Conservation (phyloP, 1,140 invertebrate species). For the Ceratina australensis region DNA sequence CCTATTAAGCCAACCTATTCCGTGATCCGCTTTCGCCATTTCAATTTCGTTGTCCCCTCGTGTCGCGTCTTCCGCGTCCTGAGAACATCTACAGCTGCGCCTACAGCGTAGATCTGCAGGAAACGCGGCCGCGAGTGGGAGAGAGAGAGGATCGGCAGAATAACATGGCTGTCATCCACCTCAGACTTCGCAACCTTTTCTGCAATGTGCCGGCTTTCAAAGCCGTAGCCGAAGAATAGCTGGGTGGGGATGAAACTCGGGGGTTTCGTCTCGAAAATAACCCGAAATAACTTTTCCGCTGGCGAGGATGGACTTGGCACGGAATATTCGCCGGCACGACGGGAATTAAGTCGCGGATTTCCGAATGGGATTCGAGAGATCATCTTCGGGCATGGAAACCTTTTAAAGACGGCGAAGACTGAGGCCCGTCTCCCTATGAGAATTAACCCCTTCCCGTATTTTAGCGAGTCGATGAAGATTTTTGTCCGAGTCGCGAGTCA, state of each 20-base stretch:
- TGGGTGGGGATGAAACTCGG: neutral
- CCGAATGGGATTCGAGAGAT: slow-evolving; percentile 25
- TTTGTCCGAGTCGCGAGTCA: no score
- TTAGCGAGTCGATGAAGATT: no score
- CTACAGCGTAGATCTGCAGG: slow-evolving; percentile 26
- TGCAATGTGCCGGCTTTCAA: slow-evolving; percentile 4
- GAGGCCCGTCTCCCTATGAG: no score
- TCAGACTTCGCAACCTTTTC: slow-evolving; percentile 57
- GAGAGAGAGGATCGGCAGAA: slow-evolving; percentile 7
- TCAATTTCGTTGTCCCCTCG: slow-evolving; percentile 73
- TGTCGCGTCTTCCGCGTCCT: slow-evolving; percentile 64
- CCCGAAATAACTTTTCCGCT: slow-evolving; percentile 46
- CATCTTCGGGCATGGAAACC: neutral
- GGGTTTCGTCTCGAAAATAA: slow-evolving; percentile 35
- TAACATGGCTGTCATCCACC: slow-evolving; percentile 20
- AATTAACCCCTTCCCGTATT: no score
- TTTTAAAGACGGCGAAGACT: no score
- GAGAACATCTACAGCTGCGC: slow-evolving; percentile 72
- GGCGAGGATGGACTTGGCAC: slow-evolving; percentile 41
- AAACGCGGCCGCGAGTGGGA: no score
- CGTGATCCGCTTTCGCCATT: slow-evolving; percentile 76
- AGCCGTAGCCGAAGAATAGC: neutral
- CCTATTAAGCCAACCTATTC: slow-evolving; percentile 71
- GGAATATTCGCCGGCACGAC: neutral
- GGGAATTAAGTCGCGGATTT: slow-evolving; percentile 15